These are phyloP conservation scores for Cephus cinctus DNA, from an alignment of 1,140 invertebrate genomes.

Conservation along the genomic window DNA sequence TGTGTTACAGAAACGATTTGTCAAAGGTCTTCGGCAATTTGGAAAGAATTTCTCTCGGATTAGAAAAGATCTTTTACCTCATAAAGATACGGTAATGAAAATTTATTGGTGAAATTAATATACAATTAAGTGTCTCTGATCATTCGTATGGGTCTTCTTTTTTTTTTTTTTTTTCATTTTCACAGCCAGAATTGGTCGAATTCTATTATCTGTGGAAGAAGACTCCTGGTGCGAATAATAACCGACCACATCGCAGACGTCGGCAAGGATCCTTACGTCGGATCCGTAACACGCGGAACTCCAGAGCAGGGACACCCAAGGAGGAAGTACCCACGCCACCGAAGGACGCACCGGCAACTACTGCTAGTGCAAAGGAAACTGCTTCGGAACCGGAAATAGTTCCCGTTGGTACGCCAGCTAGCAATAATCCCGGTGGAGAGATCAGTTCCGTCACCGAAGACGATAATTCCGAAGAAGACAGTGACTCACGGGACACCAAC, in stretches of 20 bases:
- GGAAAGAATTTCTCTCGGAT: constrained; percentile 99
- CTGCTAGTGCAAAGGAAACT: constrained; percentile 40
- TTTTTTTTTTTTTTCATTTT: constrained; percentile 26
- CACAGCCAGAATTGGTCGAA: constrained; percentile 90
- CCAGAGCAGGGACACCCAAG: constrained; percentile 64
- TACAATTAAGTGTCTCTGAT: background rate
- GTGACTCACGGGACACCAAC: constrained; percentile 77
- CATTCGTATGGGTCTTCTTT: background rate
- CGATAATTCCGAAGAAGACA: constrained; percentile 92
- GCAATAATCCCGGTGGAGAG: constrained; percentile 59
- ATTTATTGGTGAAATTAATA: background rate
- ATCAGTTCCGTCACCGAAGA: constrained; percentile 92
- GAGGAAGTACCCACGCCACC: constrained; percentile 56
- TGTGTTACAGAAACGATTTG: constrained; percentile 81
- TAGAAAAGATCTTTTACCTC: constrained; percentile 90
- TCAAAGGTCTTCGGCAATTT: constrained; percentile 95
- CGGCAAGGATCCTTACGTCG: constrained; percentile 86
- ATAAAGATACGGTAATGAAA: constrained; percentile 84
- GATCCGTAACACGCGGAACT: constrained; percentile 79
- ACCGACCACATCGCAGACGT: constrained; percentile 85
- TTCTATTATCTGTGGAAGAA: constrained; percentile 99
- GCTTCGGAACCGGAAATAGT: constrained; percentile 41
- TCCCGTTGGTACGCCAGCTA: constrained; percentile 38
- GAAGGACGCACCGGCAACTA: constrained; percentile 53
- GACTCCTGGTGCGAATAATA: constrained; percentile 96